phyloP scores from a whole-genome alignment of 2,797 vertebrate species.

The Telmatherina bonti region DNA sequence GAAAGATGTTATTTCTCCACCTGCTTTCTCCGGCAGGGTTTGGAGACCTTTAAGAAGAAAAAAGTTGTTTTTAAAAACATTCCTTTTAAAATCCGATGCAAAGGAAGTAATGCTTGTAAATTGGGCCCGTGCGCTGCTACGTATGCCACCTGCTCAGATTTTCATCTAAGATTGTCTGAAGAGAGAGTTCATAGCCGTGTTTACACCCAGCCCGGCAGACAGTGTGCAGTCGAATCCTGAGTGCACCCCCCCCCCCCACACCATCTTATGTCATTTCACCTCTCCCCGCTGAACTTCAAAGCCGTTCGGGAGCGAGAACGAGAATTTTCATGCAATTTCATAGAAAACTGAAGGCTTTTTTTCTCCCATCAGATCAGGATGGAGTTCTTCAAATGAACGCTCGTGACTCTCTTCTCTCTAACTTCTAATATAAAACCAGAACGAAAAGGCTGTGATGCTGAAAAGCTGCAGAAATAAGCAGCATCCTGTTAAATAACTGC shows the following conservation, averaged over 20 bases:
- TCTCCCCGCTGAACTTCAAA: constrained; percentile 78
- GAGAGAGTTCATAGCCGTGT: constrained; percentile 59
- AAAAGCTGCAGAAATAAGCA: no score
- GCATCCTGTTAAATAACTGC: constrained; percentile 79
- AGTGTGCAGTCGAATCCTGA: constrained; percentile 53
- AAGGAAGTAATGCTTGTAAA: constrained; percentile 65
- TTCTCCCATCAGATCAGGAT: constrained; percentile 67
- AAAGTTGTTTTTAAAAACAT: constrained; percentile 11
- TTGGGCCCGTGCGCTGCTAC: constrained; percentile 37
- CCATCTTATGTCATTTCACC: constrained; percentile 64
- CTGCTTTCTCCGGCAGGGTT: constrained; percentile 47
- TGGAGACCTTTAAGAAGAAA: constrained; percentile 37
- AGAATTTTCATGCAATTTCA: constrained; percentile 73
- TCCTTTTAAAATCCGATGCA: constrained; percentile 52
- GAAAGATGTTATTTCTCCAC: constrained; percentile 49
- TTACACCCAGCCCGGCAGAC: constrained; percentile 47
- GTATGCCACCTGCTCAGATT: constrained; percentile 53
- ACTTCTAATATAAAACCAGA: constrained; percentile 73
- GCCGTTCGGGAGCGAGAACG: constrained; percentile 40
- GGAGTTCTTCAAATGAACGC: constrained; percentile 54
- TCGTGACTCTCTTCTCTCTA: constrained; percentile 41
- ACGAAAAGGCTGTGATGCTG: constrained; percentile 73
- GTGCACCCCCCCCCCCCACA: constrained; percentile 36
- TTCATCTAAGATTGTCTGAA: constrained; percentile 52
- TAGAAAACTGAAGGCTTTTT: constrained; percentile 65